These are phyloP conservation scores for Hirudo medicinalis DNA, from an alignment of 1,140 invertebrate species.

Conservation along the genomic window DNA sequence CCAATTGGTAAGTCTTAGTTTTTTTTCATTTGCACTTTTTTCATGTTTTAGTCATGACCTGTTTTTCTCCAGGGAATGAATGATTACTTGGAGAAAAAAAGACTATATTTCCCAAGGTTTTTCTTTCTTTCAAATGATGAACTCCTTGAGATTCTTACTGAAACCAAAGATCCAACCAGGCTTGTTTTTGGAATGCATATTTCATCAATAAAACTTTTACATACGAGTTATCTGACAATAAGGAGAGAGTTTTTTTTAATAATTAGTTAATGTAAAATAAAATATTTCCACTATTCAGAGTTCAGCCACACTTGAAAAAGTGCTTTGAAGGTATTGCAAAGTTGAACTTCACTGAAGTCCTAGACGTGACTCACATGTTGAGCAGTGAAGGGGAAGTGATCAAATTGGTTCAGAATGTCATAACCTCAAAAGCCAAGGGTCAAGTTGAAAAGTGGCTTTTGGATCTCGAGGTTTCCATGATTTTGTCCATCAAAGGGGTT, in stretches of 20 bases:
- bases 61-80: conserved; percentile 55
- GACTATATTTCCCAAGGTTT: conserved; percentile 82
- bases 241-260: too few relatives aligned
- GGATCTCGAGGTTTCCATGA: conserved; percentile 76
- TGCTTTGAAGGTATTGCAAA: conserved; percentile 59
- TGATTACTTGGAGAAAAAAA: conserved; percentile 87
- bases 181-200: not conserved
- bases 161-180: conserved; percentile 73
- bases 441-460: conserved; percentile 87
- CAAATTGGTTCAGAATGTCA: conserved; percentile 41
- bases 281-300: conserved; percentile 44
- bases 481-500: conserved; percentile 61
- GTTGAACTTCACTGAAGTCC: conserved; percentile 58
- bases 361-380: conserved; percentile 77
- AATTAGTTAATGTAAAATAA: too few relatives aligned
- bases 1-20: conserved; percentile 9
- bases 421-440: conserved; percentile 39
- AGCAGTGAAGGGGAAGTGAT: conserved; percentile 77
- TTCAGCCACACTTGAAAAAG: conserved; percentile 92
- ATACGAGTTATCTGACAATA: not conserved
- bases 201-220: not conserved
- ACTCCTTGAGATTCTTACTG: conserved; percentile 81
- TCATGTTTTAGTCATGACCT: not conserved
- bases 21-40: not conserved
- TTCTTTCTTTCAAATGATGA: conserved; percentile 96